phyloP scores from a whole-genome alignment of 2,797 vertebrate genomes.

The Todus mexicanus region DNA sequence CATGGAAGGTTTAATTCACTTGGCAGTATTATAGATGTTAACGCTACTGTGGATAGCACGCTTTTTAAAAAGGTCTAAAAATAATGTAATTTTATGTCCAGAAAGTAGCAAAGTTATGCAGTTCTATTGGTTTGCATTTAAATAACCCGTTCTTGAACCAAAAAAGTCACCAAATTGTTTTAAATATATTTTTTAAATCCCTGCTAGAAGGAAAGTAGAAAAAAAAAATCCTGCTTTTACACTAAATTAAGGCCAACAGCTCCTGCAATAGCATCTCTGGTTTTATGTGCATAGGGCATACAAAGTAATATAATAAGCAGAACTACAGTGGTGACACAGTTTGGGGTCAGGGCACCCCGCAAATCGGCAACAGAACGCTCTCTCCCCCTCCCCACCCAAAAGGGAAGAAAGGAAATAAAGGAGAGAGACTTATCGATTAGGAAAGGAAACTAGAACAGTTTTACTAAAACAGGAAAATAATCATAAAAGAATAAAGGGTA shows the following conservation, averaged over 20 bases:
- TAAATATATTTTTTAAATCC: background rate
- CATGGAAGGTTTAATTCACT: background rate
- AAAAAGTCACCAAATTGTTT: background rate
- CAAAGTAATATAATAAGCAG: background rate
- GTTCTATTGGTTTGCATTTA: background rate
- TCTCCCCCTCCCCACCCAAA: too few relatives aligned
- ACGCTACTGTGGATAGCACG: background rate
- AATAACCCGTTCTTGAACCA: background rate
- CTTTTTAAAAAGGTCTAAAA: background rate
- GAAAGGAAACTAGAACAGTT: too few relatives aligned
- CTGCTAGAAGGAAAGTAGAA: background rate
- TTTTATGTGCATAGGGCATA: background rate
- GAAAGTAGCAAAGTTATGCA: background rate
- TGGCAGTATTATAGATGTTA: background rate
- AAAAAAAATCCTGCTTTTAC: background rate
- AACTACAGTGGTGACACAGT: background rate
- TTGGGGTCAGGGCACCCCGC: too few relatives aligned
- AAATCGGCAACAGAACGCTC: too few relatives aligned
- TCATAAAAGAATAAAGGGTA: too few relatives aligned
- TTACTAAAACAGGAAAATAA: too few relatives aligned
- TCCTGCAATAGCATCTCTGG: background rate
- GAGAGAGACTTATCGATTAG: too few relatives aligned
- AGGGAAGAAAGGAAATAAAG: too few relatives aligned
- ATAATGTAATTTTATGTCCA: background rate
- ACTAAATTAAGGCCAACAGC: background rate